Percentiles rank a stretch among this genome's conserved stretches.
Conservation (phyloP, 2,888 invertebrate species). For the Erynnis tages region DNA sequence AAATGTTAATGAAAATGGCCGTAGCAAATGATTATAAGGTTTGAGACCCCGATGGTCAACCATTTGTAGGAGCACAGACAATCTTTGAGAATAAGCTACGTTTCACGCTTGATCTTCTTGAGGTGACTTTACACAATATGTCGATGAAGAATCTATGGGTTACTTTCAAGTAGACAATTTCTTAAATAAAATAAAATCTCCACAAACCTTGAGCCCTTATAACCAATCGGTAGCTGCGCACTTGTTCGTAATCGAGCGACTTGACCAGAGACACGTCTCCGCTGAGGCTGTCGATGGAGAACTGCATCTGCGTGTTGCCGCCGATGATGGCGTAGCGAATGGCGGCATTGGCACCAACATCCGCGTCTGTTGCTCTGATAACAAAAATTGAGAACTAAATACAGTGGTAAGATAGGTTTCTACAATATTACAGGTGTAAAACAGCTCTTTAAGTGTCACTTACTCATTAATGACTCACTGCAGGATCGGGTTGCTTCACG, state of each 20-base stretch:
- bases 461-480: too few species aligned
- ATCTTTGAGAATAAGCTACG: too few species aligned
- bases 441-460: too few species aligned
- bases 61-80: too few species aligned
- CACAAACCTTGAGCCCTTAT: constrained; percentile 91
- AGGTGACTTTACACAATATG: too few species aligned
- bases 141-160: background rate
- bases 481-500: too few species aligned
- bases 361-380: constrained; percentile 92
- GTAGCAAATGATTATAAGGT: too few species aligned
- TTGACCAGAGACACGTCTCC: constrained; percentile 95
- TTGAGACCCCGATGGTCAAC: too few species aligned
- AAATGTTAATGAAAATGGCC: too few species aligned
- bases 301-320: constrained; percentile 96
- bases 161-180: background rate
- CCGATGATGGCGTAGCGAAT: constrained; percentile 97
- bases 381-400: background rate
- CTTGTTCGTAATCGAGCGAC: constrained; percentile 93
- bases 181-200: too few species aligned
- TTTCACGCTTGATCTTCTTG: too few species aligned
- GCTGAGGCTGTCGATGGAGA: constrained; percentile 95
- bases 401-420: background rate
- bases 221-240: constrained; percentile 91
- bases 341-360: constrained; percentile 95
- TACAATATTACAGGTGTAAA: background rate